These are phyloP conservation scores for Danio choprae DNA, from an alignment of 2,797 vertebrate species.

Conservation along the genomic window DNA sequence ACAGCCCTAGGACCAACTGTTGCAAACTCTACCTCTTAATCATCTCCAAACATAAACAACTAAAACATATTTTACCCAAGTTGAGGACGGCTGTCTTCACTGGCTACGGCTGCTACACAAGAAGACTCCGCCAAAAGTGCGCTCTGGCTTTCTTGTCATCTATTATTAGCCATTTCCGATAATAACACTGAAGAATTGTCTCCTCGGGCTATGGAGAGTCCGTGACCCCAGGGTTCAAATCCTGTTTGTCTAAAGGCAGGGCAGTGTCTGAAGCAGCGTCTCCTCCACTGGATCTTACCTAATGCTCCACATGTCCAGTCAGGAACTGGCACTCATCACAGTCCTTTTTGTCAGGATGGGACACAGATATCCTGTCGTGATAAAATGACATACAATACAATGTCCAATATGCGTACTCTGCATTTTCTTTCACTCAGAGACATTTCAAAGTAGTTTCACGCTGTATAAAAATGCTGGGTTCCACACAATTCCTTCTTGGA, in stretches of 20 bases:
- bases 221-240: conserved; percentile 79
- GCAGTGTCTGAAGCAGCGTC: conserved; percentile 78
- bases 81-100: conserved; percentile 75
- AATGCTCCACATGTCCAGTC: conserved; percentile 59
- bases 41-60: conserved; percentile 3
- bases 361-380: conserved; percentile 67
- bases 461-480: not conserved
- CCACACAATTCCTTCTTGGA: too few species aligned
- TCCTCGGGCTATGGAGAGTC: conserved; percentile 79
- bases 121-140: conserved; percentile 63
- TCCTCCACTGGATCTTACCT: conserved; percentile 68
- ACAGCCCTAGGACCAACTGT: too few species aligned
- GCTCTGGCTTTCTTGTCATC: conserved; percentile 77
- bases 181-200: conserved; percentile 84
- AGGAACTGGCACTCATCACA: conserved; percentile 69
- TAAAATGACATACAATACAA: conserved; percentile 44
- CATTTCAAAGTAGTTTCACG: conserved; percentile 14
- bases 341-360: conserved; percentile 71
- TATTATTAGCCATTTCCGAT: conserved; percentile 85
- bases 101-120: conserved; percentile 64
- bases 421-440: conserved; percentile 1
- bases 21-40: not conserved
- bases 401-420: conserved; percentile 13
- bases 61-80: conserved; percentile 46
- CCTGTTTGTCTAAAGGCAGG: conserved; percentile 80